A percentile compares a stretch with the other conserved stretches of the same genome.
phyloP scores from a whole-genome alignment of 2,888 invertebrate species.

The Cotesia congregata region DNA sequence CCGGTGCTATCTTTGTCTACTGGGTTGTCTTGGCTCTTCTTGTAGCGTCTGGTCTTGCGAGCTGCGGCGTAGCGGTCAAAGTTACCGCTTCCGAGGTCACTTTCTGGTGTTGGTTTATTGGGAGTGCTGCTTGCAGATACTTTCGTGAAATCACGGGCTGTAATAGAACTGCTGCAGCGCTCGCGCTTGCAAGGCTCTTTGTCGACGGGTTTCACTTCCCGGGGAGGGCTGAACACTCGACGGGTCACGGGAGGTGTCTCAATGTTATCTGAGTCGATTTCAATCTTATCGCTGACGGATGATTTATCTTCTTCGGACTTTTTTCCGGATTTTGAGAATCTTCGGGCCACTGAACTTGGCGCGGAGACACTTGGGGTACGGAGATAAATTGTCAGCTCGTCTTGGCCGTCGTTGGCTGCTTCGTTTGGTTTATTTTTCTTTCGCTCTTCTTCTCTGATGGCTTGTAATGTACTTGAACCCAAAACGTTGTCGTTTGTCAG shows the following conservation, averaged over 20 bases:
- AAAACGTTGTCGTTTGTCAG: constrained; percentile 66
- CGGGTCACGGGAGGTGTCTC: constrained; percentile 90
- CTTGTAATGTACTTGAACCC: constrained; percentile 68
- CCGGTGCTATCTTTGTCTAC: constrained; percentile 44
- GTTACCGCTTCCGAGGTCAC: constrained; percentile 71
- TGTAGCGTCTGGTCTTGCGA: constrained; percentile 85
- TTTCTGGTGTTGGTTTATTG: constrained; percentile 50
- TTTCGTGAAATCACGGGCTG: constrained; percentile 54
- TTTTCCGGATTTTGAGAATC: constrained; percentile 57
- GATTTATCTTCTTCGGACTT: constrained; percentile 54
- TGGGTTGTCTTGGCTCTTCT: constrained; percentile 71
- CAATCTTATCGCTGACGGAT: constrained; percentile 77
- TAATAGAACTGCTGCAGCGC: constrained; percentile 61
- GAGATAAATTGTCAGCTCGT: constrained; percentile 65
- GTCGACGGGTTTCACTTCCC: constrained; percentile 72
- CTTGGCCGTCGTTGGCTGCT: constrained; percentile 52
- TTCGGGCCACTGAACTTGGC: constrained; percentile 52
- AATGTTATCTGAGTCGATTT: constrained; percentile 91
- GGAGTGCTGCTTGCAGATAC: constrained; percentile 22
- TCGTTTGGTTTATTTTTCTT: constrained; percentile 64
- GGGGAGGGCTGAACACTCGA: constrained; percentile 77
- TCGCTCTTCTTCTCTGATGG: constrained; percentile 67
- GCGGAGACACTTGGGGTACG: constrained; percentile 57
- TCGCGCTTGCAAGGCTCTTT: constrained; percentile 65
- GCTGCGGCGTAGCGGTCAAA: constrained; percentile 89